Evolutionary conservation across 2,113 vertebrate species (phyloP), one percentile per base, ranked within the genome.

Genomic region (Mixornis gularis): DNA sequence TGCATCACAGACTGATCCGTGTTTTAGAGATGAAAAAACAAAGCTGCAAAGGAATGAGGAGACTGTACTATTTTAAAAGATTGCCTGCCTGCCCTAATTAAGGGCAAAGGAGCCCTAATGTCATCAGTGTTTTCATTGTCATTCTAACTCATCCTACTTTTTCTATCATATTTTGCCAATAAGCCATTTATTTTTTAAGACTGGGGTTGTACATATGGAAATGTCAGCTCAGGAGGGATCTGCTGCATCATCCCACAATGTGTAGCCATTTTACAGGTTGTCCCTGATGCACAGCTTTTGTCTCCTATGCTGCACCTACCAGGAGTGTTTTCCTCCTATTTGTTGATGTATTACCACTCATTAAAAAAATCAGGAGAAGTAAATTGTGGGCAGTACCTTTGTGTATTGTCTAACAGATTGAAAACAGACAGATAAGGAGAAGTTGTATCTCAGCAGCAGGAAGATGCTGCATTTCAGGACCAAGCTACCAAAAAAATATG

Each of bases 161-260:
- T 78, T 52, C 43, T 79, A n/a, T 40, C 13, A 4, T 25, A 34
- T 78, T 94, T 97, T 93, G 66, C 65, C 77, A 87, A 59, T 25
- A 79, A 72, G 6, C 9, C 38, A 13, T 60, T 81, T 76, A 10
- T 32, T 51, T 86, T 78, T 90, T 44, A 52, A 29, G 32, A 5
- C 26, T 40, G 55, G 22, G 29, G 43, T 72, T 20, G 43, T 32
- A 30, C 22, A 5, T 36, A 72, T 1, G 15, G 73, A 71, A 71
- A 81, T 25, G 46, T 41, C 10, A 1, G 48, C 62, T 70, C 46
- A 6, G 87, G 85, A 79, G 69, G 51, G 77, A 90, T 87, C 58
- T 91, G 87, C 91, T 90, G 84, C 15, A 7, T 97, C 94, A 95
- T 89, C 81, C 81, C 51, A 25, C 52, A 32, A 17, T 4, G 22